phyloP scores from a whole-genome alignment of 2,113 vertebrate genomes.

The Numida meleagris region DNA sequence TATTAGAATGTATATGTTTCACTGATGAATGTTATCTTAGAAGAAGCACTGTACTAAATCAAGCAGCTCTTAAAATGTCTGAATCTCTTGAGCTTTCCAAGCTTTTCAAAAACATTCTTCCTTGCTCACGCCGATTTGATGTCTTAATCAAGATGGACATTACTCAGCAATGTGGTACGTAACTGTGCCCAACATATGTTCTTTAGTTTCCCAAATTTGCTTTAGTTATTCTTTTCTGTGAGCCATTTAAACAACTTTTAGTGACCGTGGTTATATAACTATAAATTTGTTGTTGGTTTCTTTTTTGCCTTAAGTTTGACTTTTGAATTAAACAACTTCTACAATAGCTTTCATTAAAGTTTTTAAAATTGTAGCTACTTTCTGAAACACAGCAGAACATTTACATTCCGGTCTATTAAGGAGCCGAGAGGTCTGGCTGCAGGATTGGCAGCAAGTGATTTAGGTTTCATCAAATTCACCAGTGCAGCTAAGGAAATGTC shows the following conservation, averaged over 20 bases:
- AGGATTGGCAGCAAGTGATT: not conserved
- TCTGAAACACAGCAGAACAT: not conserved
- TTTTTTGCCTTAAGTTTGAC: not conserved
- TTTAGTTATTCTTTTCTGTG: not conserved
- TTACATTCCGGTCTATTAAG: conserved; percentile 3
- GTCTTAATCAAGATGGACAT: not conserved
- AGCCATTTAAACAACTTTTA: not conserved
- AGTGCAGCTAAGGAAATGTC: not conserved
- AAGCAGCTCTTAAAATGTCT: not conserved
- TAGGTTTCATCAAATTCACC: not conserved
- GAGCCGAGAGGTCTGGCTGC: conserved; percentile 7
- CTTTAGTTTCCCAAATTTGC: not conserved
- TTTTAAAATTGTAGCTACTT: not conserved
- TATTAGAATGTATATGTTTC: not conserved
- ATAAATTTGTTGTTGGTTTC: not conserved
- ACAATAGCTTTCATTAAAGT: not conserved
- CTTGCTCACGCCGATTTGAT: not conserved
- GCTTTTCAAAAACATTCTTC: not conserved
- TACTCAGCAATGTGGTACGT: not conserved
- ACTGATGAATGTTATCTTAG: not conserved
- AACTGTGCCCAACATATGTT: not conserved
- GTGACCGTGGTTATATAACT: not conserved
- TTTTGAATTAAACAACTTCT: not conserved
- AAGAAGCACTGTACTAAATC: not conserved
- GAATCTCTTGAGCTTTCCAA: not conserved